A percentile compares a stretch with the other conserved stretches of the same genome.
Evolutionary conservation across 1,140 invertebrate species (phyloP).

Genomic region (Drosophila arawakana): DNA sequence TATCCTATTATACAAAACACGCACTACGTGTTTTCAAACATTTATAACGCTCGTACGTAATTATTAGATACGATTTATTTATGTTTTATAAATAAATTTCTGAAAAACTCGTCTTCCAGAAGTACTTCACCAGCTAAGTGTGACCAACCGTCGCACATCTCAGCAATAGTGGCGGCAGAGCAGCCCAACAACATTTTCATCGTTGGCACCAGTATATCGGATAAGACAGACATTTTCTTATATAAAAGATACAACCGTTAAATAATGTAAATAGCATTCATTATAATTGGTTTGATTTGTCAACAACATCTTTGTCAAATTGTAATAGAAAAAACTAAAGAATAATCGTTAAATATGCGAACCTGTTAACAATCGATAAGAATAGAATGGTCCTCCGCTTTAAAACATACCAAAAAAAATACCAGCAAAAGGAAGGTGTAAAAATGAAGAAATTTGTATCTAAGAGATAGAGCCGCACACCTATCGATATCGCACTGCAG

Average conservation of each 20-base stretch:
- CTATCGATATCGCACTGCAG: no score
- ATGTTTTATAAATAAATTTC: conserved; percentile 68
- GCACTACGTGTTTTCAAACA: conserved; percentile 75
- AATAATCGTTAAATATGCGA: background rate
- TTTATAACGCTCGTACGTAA: conserved; percentile 75
- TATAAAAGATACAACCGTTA: background rate
- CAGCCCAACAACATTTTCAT: background rate
- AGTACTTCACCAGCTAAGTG: conserved; percentile 52
- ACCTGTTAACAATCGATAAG: conserved; percentile 14
- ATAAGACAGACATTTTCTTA: no score
- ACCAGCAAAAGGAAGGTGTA: background rate
- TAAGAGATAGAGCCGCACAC: background rate
- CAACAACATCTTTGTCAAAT: background rate
- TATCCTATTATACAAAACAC: conserved; percentile 72
- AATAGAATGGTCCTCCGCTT: background rate
- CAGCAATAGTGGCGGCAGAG: conserved; percentile 15
- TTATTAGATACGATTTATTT: conserved; percentile 74
- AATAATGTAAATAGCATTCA: background rate
- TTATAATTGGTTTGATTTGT: no score
- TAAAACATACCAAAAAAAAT: conserved; percentile 22
- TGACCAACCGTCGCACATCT: conserved; percentile 21
- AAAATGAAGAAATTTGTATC: no score
- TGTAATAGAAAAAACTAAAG: background rate
- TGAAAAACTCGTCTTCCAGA: conserved; percentile 72
- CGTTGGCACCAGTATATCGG: no score